phyloP scores from a whole-genome alignment of 2,797 vertebrate species.

The Etheostoma nigrum region DNA sequence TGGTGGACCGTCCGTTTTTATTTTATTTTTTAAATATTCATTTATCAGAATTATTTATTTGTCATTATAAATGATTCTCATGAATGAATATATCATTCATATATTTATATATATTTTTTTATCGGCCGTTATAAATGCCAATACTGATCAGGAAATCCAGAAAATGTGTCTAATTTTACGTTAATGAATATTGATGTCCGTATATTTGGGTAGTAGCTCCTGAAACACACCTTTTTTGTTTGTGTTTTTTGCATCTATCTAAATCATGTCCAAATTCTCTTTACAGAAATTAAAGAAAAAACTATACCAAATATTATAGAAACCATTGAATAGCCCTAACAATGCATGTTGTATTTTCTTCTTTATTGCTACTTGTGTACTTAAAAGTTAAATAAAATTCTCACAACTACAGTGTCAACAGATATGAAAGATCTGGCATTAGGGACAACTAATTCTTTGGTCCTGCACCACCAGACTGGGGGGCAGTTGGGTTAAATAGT shows the following conservation, averaged over 20 bases:
- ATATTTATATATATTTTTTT: too few species aligned
- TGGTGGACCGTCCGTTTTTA: too few species aligned
- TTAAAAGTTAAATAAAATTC: background rate
- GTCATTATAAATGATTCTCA: too few species aligned
- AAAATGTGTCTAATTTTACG: too few species aligned
- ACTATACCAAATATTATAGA: background rate
- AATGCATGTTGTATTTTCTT: background rate
- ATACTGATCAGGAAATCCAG: too few species aligned
- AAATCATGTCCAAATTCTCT: background rate
- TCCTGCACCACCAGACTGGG: conserved; percentile 12
- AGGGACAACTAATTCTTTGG: background rate
- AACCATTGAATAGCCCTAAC: background rate
- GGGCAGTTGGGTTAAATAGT: conserved; percentile 10
- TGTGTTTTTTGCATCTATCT: background rate
- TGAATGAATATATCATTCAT: too few species aligned
- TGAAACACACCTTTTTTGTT: background rate
- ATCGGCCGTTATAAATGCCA: too few species aligned
- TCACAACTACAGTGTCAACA: too few species aligned
- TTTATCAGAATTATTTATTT: too few species aligned
- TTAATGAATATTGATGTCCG: too few species aligned
- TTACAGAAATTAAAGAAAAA: background rate
- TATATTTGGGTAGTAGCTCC: too few species aligned
- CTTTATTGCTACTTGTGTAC: background rate
- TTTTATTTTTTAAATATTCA: too few species aligned
- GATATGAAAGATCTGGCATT: conserved; percentile 1